Conservation (phyloP, 2,113 vertebrate species). For the Anhinga anhinga region DNA sequence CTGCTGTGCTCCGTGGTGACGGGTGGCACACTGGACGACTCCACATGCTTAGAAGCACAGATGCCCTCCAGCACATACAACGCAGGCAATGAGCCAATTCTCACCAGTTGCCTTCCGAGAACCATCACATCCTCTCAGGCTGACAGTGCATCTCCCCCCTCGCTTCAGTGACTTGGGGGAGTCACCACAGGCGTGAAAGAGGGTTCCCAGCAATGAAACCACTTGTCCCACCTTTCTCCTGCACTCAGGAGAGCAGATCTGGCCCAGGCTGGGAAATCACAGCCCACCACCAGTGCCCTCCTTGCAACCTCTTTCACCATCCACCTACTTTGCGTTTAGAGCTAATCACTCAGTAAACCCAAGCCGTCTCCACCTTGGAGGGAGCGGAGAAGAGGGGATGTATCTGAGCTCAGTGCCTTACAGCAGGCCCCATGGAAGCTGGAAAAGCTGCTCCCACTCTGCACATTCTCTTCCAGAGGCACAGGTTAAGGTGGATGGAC, state of each 20-base stretch:
- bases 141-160: rapidly evolving
- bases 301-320: not conserved
- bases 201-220: not conserved
- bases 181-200: not conserved
- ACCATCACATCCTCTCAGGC: not conserved
- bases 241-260: not conserved
- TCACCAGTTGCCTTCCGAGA: not conserved
- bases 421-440: not conserved
- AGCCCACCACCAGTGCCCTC: not conserved
- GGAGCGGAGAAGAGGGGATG: not conserved
- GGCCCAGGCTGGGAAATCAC: not conserved
- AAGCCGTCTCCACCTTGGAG: not conserved
- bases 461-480: not conserved
- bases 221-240: not conserved
- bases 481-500: not conserved
- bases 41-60: not conserved
- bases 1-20: not conserved
- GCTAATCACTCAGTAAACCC: not conserved
- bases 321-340: not conserved
- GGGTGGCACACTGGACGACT: not conserved
- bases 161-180: not conserved
- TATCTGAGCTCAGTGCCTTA: not conserved
- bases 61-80: not conserved
- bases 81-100: rapidly evolving
- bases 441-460: not conserved